Base-by-base conservation (phyloP, 2,797 vertebrate genomes). In the Pangasius macronema region DNA sequence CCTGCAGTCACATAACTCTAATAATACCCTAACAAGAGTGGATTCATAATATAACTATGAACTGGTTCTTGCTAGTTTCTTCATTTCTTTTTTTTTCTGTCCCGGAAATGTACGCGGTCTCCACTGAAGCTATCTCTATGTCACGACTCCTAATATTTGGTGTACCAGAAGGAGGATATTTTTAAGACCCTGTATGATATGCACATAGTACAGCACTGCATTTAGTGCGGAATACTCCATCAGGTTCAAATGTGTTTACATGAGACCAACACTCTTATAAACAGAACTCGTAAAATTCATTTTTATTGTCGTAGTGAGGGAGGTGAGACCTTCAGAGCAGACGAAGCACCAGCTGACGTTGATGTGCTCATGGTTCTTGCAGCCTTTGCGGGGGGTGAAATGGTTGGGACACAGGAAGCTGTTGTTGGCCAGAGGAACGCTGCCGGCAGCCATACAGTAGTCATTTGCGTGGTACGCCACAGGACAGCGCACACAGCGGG, bases 341-440 rank as follows among this genome's bases (percentile, higher is more conserved):
- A 99, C 99, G 49, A 99, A 99, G 94, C 99, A 99, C 98, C 98
- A 99, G 96, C 99, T 99, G 84, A 99, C 99, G 3, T 99, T 99
- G 94, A 99, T 97, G 92, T 99, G 99, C 83, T 99, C 98, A 0
- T 99, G 99, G 95, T 99, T 99, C 90, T 97, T 97, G 93, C 96
- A 99, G 89, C 98, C 98, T 89, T 98, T 97, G 81, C 98, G 97
- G 0, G 99, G 95, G 1, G 96, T 97, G 94, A 99, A 99, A 95
- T 99, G 99, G 93, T 98, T 99, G 68, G 99, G 98, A 92, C 99
- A 99, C 92, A 99, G 97, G 93, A 99, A 98, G 89, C 97, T 98
- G 94, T 99, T 99, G 94, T 99, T 99, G 80, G 98, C 98, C 22
- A 99, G 95, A 75, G 98, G 96, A 91, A 99, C 93, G 3, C 98